Conservation (phyloP, 2,797 vertebrate species). For the Hafferia zeledoni region DNA sequence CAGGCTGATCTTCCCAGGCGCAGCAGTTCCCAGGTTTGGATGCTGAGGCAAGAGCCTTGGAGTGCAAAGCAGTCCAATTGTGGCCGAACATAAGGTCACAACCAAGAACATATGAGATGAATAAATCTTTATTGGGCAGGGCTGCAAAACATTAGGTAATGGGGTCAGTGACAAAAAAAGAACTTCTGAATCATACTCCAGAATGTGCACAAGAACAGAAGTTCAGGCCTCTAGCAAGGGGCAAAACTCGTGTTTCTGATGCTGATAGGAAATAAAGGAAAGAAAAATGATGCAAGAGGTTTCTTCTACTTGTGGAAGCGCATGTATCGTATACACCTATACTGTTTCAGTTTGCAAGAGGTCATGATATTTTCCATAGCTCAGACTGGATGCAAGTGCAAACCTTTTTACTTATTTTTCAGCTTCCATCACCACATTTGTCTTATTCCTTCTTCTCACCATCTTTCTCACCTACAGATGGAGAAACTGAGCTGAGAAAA, state of each 20-base stretch:
- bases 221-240: background rate
- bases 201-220: background rate
- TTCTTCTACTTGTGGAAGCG: background rate
- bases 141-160: conserved; percentile 63
- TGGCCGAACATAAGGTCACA: conserved; percentile 43
- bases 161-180: conserved; percentile 39
- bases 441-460: background rate
- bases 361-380: background rate
- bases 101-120: conserved; percentile 58
- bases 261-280: background rate
- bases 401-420: background rate
- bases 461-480: background rate
- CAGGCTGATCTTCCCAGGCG: background rate
- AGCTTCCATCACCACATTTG: background rate
- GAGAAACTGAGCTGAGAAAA: background rate
- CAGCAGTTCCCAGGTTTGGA: background rate
- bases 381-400: background rate
- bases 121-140: conserved; percentile 53
- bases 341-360: background rate
- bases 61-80: conserved; percentile 1
- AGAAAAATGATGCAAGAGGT: background rate
- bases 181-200: conserved; percentile 20
- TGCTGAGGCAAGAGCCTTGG: background rate
- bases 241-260: background rate
- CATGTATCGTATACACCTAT: background rate